Conservation (phyloP, 2,113 vertebrate genomes). For the Crotalus tigris region DNA sequence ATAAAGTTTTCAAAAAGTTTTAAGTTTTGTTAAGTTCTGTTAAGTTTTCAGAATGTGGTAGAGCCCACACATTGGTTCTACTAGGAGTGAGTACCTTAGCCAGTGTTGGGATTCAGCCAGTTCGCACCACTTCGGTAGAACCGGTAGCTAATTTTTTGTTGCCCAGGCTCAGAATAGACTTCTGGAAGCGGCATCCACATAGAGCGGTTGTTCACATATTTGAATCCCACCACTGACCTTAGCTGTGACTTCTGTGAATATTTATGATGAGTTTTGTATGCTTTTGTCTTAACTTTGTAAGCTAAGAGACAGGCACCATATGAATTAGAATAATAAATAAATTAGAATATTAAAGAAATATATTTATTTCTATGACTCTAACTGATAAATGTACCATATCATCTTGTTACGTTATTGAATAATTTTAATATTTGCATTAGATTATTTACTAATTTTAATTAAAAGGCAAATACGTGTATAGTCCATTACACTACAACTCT, state of each 20-base stretch:
- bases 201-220: no score
- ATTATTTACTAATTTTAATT: neutral
- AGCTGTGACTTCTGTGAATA: neutral
- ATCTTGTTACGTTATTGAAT: neutral
- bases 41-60: no score
- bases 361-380: neutral
- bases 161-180: no score
- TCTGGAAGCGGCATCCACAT: no score
- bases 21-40: no score
- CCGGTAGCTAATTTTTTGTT: no score
- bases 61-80: no score
- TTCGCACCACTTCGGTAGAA: no score
- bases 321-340: neutral
- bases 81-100: no score
- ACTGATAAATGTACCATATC: neutral
- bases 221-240: no score
- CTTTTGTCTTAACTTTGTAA: neutral
- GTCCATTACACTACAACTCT: slow-evolving; percentile 4
- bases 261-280: neutral
- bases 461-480: neutral
- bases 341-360: neutral
- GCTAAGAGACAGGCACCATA: neutral
- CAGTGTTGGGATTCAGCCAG: no score
- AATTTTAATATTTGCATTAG: neutral
- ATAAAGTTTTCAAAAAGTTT: no score